Percentiles rank a stretch among this genome's conserved stretches.
Evolutionary conservation across 1,140 invertebrate genomes (phyloP).

Genomic region (Brachionus calyciflorus): DNA sequence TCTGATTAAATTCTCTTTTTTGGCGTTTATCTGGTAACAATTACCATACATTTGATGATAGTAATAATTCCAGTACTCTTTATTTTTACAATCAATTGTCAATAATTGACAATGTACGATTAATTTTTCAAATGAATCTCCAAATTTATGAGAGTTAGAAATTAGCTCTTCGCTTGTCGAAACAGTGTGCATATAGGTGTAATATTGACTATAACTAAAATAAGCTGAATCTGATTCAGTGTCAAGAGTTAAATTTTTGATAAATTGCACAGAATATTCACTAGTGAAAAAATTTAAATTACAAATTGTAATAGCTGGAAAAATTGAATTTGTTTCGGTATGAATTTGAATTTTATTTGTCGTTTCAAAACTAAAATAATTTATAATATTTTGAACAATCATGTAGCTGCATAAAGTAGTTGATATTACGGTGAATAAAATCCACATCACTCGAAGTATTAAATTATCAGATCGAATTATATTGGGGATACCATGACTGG

Average conservation of each 20-base stretch:
- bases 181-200: not conserved
- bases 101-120: not conserved
- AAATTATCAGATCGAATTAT: not conserved
- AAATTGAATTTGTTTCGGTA: not conserved
- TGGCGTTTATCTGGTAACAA: constrained; percentile 31
- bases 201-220: not conserved
- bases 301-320: too few species aligned
- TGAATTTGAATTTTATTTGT: not conserved
- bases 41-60: constrained; percentile 20
- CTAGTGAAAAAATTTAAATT: not conserved
- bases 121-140: not conserved
- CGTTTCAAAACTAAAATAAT: not conserved
- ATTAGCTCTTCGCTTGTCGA: not conserved
- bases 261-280: not conserved
- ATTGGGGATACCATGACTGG: constrained; percentile 3
- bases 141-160: not conserved
- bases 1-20: too few species aligned
- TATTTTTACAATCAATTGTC: not conserved
- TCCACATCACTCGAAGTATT: not conserved
- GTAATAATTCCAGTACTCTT: not conserved
- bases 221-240: not conserved
- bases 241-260: not conserved
- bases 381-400: not conserved
- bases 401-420: too few species aligned
- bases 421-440: not conserved